These are phyloP conservation scores for Pseudolycoriella hygida DNA, from an alignment of 2,888 invertebrate genomes.

Conservation along the genomic window DNA sequence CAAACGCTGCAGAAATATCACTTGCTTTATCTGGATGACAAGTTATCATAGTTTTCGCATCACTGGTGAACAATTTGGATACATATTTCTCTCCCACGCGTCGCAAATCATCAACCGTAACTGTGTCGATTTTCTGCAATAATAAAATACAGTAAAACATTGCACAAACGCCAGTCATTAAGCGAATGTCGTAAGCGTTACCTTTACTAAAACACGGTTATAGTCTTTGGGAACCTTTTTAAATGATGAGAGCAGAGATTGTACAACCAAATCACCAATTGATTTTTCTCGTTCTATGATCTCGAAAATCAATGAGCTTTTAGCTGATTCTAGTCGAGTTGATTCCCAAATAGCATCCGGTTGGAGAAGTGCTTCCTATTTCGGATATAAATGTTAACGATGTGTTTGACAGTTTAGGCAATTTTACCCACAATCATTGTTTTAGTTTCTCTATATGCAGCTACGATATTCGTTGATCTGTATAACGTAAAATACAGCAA, in stretches of 20 bases:
- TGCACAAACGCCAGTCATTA: not conserved
- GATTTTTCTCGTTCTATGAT: slow-evolving; percentile 67
- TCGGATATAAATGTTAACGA: not conserved
- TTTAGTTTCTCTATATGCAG: slow-evolving; percentile 62
- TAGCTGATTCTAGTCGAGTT: slow-evolving; percentile 63
- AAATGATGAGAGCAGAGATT: slow-evolving; percentile 57
- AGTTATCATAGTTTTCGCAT: slow-evolving; percentile 48
- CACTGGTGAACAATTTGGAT: slow-evolving; percentile 42
- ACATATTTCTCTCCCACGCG: slow-evolving; percentile 56
- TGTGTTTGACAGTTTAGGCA: too few species aligned
- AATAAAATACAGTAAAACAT: slow-evolving; percentile 10
- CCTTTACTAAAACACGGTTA: slow-evolving; percentile 25
- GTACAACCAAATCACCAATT: slow-evolving; percentile 49
- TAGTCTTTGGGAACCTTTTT: slow-evolving; percentile 45
- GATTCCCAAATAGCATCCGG: slow-evolving; percentile 38
- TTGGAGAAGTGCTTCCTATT: slow-evolving; percentile 37
- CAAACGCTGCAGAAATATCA: slow-evolving; percentile 11
- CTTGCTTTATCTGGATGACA: slow-evolving; percentile 58
- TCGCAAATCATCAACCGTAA: slow-evolving; percentile 42
- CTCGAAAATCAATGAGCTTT: slow-evolving; percentile 73
- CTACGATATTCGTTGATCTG: slow-evolving; percentile 58
- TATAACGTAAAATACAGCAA: slow-evolving; percentile 53
- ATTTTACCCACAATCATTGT: slow-evolving; percentile 42
- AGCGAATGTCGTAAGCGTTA: slow-evolving; percentile 1
- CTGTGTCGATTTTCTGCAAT: slow-evolving; percentile 40